Percentiles rank a stretch among this genome's conserved stretches.
phyloP scores from a whole-genome alignment of 2,797 vertebrate genomes.

The Phrynocephalus forsythii region DNA sequence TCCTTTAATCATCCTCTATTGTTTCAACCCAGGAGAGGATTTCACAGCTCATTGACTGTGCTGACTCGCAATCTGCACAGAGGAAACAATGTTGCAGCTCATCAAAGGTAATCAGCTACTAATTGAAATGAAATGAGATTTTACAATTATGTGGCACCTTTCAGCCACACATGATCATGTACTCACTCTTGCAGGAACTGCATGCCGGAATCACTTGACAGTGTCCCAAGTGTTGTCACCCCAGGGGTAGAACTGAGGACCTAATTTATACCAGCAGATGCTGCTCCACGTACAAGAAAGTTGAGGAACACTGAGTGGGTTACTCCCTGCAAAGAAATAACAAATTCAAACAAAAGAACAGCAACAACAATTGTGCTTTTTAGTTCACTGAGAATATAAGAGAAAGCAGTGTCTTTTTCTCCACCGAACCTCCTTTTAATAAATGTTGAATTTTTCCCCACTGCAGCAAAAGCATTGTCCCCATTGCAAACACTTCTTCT shows the following conservation, averaged over 20 bases:
- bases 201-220: conserved; percentile 63
- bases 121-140: conserved; percentile 77
- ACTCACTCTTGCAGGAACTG: conserved; percentile 61
- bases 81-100: conserved; percentile 76
- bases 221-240: conserved; percentile 45
- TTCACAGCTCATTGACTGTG: conserved; percentile 73
- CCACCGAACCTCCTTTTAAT: neutral
- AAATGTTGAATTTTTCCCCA: neutral
- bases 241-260: conserved; percentile 20
- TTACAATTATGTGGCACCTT: conserved; percentile 75
- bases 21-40: conserved; percentile 70
- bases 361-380: neutral
- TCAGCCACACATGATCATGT: conserved; percentile 62
- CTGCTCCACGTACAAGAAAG: neutral
- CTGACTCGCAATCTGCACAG: conserved; percentile 72
- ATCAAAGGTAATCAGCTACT: conserved; percentile 76
- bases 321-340: neutral
- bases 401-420: neutral
- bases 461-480: neutral
- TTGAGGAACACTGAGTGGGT: conserved; percentile 17
- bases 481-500: neutral
- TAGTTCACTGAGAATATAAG: neutral
- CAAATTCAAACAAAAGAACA: neutral
- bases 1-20: conserved; percentile 76
- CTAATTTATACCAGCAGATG: neutral